phyloP scores from a whole-genome alignment of 2,888 invertebrate genomes.

The Chrysopilus asiliformis region DNA sequence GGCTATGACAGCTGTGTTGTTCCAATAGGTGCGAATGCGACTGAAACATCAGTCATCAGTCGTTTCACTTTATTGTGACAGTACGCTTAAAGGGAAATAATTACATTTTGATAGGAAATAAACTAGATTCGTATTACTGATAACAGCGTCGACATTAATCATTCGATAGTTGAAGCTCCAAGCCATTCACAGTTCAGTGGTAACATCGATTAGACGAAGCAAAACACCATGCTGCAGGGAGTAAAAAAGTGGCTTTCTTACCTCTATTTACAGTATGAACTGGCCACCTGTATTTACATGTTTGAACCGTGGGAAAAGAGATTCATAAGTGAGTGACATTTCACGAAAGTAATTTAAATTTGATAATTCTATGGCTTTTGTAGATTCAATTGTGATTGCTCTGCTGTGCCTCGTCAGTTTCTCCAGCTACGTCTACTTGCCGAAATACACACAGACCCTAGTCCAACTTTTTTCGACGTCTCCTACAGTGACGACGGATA shows the following conservation, averaged over 20 bases:
- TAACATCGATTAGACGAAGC: too few species aligned
- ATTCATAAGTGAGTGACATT: conserved; percentile 30
- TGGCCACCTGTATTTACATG: conserved; percentile 38
- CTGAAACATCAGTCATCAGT: too few species aligned
- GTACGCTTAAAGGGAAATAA: too few species aligned
- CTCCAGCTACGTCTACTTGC: conserved; percentile 43
- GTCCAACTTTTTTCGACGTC: conserved; percentile 26
- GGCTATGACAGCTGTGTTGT: too few species aligned
- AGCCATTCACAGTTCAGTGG: too few species aligned
- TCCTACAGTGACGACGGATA: too few species aligned
- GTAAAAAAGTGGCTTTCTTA: conserved; percentile 21
- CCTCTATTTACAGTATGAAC: conserved; percentile 35
- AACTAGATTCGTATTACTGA: too few species aligned
- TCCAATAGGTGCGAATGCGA: too few species aligned
- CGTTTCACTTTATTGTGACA: too few species aligned
- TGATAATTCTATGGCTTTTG: conserved; percentile 6
- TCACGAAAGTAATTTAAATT: neutral
- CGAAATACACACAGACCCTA: conserved; percentile 38
- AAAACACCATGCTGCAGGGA: conserved; percentile 18
- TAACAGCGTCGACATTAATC: too few species aligned
- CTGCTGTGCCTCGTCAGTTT: conserved; percentile 40
- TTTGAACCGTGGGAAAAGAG: conserved; percentile 39
- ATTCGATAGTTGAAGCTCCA: too few species aligned
- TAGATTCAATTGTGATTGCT: conserved; percentile 13
- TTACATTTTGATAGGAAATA: too few species aligned